These are phyloP conservation scores for Trematocara caparti DNA, from an alignment of 2,797 vertebrate genomes.

Conservation along the genomic window DNA sequence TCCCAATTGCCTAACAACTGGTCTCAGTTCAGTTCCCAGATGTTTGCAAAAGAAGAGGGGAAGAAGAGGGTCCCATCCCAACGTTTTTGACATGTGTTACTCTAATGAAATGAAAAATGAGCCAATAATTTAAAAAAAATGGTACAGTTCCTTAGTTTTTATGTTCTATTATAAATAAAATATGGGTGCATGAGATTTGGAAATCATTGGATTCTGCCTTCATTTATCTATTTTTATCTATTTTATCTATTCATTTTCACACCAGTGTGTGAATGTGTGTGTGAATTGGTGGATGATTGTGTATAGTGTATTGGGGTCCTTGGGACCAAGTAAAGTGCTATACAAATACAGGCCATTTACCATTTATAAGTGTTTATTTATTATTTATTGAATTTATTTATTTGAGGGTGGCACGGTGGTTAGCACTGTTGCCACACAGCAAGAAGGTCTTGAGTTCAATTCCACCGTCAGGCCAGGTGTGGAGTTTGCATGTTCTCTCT, in stretches of 20 bases:
- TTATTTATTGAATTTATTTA: not conserved
- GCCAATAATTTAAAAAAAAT: not conserved
- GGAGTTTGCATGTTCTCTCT: not conserved
- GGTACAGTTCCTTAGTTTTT: not conserved
- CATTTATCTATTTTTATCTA: not conserved
- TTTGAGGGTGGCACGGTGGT: not conserved
- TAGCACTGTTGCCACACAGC: not conserved
- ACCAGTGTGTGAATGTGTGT: too few relatives aligned
- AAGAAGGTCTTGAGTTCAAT: not conserved
- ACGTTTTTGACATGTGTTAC: not conserved
- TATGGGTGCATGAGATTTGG: not conserved
- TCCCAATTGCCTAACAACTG: not conserved
- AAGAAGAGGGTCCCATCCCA: not conserved
- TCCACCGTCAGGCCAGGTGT: not conserved
- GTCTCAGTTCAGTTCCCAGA: not conserved
- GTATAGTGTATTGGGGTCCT: too few relatives aligned
- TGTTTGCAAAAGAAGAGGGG: not conserved
- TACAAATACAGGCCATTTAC: too few relatives aligned
- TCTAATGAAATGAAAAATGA: not conserved
- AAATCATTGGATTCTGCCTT: not conserved
- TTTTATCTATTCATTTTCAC: too few relatives aligned
- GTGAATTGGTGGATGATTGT: too few relatives aligned
- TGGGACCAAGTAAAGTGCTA: too few relatives aligned
- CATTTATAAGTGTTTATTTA: not conserved
- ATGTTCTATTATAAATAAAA: not conserved